phyloP scores from a whole-genome alignment of 2,888 invertebrate genomes.

The Microctonus hyperodae region DNA sequence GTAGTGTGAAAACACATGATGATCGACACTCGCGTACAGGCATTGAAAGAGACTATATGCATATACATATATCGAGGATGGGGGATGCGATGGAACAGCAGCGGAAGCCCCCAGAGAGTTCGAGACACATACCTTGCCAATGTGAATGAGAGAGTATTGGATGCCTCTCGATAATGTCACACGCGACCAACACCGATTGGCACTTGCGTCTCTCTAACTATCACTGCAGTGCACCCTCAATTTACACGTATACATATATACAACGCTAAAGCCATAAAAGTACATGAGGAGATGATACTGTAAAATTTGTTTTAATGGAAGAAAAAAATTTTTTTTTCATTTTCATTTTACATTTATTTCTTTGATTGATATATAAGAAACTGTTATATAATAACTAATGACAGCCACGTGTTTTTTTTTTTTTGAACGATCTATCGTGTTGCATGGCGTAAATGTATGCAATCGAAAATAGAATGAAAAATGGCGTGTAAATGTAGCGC shows the following conservation, averaged over 20 bases:
- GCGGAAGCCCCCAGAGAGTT: constrained; percentile 34
- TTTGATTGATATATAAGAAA: not conserved
- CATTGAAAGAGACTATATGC: not conserved
- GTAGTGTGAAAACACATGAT: constrained; percentile 22
- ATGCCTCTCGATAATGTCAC: constrained; percentile 48
- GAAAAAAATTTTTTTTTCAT: not conserved
- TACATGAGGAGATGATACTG: not conserved
- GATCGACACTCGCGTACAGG: constrained; percentile 19
- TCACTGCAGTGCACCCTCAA: not conserved
- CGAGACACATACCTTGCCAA: constrained; percentile 7
- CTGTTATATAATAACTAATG: not conserved
- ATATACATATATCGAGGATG: not conserved
- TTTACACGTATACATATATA: not conserved
- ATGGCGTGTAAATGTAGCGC: constrained; percentile 28
- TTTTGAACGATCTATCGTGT: not conserved
- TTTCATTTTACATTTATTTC: not conserved
- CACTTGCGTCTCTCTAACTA: constrained; percentile 38
- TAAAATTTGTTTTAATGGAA: not conserved
- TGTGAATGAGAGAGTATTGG: constrained; percentile 37
- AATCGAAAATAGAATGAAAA: constrained; percentile 22
- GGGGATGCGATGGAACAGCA: not conserved
- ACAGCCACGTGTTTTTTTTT: not conserved
- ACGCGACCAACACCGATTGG: constrained; percentile 36
- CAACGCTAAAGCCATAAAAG: not conserved
- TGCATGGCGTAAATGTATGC: not conserved